Evolutionary conservation across 1,140 invertebrate genomes (phyloP), one percentile per base, ranked within the genome.

Genomic region (Drosophila melanica): DNA sequence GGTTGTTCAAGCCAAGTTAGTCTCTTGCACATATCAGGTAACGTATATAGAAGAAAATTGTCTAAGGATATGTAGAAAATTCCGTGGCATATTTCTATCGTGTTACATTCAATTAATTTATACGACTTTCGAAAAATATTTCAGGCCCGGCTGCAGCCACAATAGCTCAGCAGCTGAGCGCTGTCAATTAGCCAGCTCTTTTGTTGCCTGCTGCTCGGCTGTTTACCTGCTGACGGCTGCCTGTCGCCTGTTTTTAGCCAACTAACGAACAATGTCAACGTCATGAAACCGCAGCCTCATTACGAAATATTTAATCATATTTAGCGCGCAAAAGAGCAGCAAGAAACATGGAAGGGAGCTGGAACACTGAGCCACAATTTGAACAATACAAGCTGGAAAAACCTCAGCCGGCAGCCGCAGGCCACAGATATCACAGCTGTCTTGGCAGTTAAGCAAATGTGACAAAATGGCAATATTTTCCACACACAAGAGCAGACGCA

Each of bases 231-330:
- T 7, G 20, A 27, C 23, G 3, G 10, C 16, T 48, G 51, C 3
- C 42, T n/a, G 37, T n/a, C 4, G 27, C 7, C 12, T 47, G 51
- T 41, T 53, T 69, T 45, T 58, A 18, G 18, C 53, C 42, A 50
- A 57, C 42, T 74, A 57, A 57, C 50, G 60, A 69, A 63, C 71
- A 74, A 69, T 74, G 71, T 68, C 71, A 74, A 66, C 58, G 65
- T 41, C 71, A 63, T 50, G 39, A 77, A 79, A 79, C 58, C 72
- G 79, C 84, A 87, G 79, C 59, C 84, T 87, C 84, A 87, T 87
- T 87, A 87, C 82, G 79, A 82, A 87, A 87, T 87, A 82, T 87
- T 87, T 87, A 87, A 87, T 87, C 82, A 87, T 87, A 87, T 87
- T 82, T 87, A 75, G 75, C 66, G 57, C 39, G 55, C 54, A 47